A percentile compares a stretch with the other conserved stretches of the same genome.
phyloP scores from a whole-genome alignment of 2,888 invertebrate species.

The Heliconius erato region DNA sequence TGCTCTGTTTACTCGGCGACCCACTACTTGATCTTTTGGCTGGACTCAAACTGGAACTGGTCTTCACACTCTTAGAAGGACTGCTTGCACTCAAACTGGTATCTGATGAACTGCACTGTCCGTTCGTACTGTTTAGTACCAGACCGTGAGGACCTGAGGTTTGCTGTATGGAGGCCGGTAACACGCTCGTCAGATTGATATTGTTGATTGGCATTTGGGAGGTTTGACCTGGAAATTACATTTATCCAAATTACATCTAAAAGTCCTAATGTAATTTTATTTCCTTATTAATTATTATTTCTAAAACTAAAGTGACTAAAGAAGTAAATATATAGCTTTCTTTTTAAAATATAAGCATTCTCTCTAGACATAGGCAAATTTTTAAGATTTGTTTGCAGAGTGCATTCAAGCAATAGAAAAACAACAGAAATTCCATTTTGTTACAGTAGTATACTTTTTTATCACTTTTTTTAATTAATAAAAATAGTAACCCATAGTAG shows the following conservation, averaged over 20 bases:
- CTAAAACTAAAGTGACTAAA: too few species aligned
- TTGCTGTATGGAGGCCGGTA: slow-evolving; percentile 74
- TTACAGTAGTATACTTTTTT: too few species aligned
- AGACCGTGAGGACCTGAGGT: slow-evolving; percentile 66
- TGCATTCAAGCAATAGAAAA: too few species aligned
- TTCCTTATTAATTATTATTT: too few species aligned
- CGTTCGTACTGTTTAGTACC: slow-evolving; percentile 71
- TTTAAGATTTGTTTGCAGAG: too few species aligned
- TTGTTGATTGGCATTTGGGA: slow-evolving; percentile 76
- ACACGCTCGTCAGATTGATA: slow-evolving; percentile 70
- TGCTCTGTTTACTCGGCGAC: slow-evolving; percentile 91
- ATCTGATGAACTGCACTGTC: slow-evolving; percentile 82
- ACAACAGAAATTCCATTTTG: too few species aligned
- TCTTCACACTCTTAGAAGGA: slow-evolving; percentile 94
- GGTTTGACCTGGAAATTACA: slow-evolving; percentile 60
- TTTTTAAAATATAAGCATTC: too few species aligned
- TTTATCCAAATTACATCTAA: too few species aligned
- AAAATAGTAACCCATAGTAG: not conserved
- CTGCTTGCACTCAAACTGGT: slow-evolving; percentile 90
- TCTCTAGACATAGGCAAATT: too few species aligned
- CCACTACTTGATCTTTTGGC: slow-evolving; percentile 93
- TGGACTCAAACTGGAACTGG: slow-evolving; percentile 93
- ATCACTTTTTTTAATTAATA: too few species aligned
- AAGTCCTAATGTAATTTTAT: too few species aligned
- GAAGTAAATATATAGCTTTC: too few species aligned